Base-by-base conservation (phyloP, 2,888 invertebrate species). In the Laothoe populi region DNA sequence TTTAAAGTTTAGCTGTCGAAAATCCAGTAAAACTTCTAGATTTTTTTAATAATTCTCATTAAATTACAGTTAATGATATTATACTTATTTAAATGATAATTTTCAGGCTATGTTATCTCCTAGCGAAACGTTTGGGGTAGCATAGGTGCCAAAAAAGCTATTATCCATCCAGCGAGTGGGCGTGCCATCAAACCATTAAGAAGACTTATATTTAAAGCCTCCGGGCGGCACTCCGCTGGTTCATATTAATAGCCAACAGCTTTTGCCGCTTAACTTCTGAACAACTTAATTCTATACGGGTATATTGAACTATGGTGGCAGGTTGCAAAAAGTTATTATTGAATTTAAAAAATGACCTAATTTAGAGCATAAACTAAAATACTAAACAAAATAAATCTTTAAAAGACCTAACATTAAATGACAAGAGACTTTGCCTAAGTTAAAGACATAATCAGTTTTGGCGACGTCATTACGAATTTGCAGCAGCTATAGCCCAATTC, bases 221-320 rank as follows among this genome's bases (percentile, higher is more conserved):
- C 35, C 19, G 46, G 46, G 23, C 46, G 53, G 26, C 53, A 53
- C 35, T 35, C 19, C 31, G 23, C 23, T 21, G 35, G 31, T 59
- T 45, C 16, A 59, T 35, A 59, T 59, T 59, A 59, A 59, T 59
- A 45, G 59, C 59, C 31, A 44, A 59, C 59, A 59, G 59, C 44
- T 59, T 59, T 59, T 31, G 59, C 59, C 59, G 45, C 45, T 59
- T 53, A 35, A 53, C 53, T 53, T 53, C 26, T 31, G 35, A 53
- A 53, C 53, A 19, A 35, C 53, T 53, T 35, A 53, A 53, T 53
- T 44, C 45, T 59, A 7, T 49, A 19, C 16, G 8, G 31, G 8
- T 5, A 19, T 26, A 19, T 53, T 53, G 53, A 19, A 31, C 19
- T 31, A 11, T 35, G 5, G 8, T n/a, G 7, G 48, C 24, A n/a